Evolutionary conservation across 1,140 invertebrate genomes (phyloP), one percentile per base, ranked within the genome.

Genomic region (Cydia splendana): DNA sequence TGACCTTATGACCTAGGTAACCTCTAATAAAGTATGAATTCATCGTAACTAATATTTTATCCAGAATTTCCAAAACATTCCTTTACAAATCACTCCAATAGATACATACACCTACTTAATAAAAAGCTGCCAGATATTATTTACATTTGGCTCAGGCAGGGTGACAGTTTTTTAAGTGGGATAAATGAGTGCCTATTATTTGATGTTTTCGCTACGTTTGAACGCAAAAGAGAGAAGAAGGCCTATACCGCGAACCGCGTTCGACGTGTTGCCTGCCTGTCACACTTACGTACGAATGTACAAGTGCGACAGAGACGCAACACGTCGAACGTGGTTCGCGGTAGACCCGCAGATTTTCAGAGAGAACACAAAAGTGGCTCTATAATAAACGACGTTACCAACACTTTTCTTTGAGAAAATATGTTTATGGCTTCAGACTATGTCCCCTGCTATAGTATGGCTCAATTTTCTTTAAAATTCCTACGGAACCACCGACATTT

Each of bases 151-250:
- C 51, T 53, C 51, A 24, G 20, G 9, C 53, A 62, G 53, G 1
- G n/a, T n/a, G 53, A 9, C 48, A 51, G 48, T 18, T 62, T 62
- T 24, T 12, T 24, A 62, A 62, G 18, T 62, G 20, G 9, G 18
- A 62, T 24, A 62, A 62, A 62, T 62, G 57, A 0, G 57, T 62
- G 57, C 57, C 51, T 24, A 62, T 62, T 62, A 62, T 62, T 62
- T 24, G 20, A 24, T 62, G 24, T 62, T 62, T 24, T 24, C 57
- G 4, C 18, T 62, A 24, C 57, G 20, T 24, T 24, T 62, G 20
- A 24, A 24, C 57, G 12, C 2, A 9, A 62, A 62, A 62, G 57
- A 20, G 5, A 51, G 15, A 3, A 4, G 30, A 30, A 2, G 2
- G 2, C 30, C 2, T 30, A 30, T n/a, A n/a, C n/a, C n/a, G n/a